Conservation (phyloP, 2,113 vertebrate species). For the Nymphicus hollandicus region DNA sequence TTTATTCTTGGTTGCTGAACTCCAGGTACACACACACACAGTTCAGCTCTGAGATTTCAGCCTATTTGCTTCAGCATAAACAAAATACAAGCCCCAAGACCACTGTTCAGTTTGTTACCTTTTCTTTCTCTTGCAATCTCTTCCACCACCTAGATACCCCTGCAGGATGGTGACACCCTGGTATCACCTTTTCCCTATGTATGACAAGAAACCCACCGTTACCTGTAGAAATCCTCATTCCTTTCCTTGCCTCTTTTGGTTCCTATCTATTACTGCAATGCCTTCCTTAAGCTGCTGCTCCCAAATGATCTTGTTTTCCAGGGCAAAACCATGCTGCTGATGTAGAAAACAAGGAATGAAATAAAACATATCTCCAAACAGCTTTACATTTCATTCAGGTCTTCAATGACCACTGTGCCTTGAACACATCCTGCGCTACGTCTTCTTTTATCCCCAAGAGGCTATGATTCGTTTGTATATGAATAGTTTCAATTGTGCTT, state of each 20-base stretch:
- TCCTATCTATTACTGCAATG: neutral
- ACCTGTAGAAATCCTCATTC: neutral
- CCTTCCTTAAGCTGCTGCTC: neutral
- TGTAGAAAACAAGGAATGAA: neutral
- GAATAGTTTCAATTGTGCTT: neutral
- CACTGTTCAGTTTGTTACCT: neutral
- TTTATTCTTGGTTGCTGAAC: neutral
- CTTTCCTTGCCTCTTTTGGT: neutral
- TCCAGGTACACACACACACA: neutral
- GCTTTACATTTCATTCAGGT: neutral
- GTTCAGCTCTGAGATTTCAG: neutral
- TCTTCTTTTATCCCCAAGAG: neutral
- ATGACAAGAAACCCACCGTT: neutral
- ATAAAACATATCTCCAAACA: neutral
- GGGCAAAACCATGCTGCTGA: neutral
- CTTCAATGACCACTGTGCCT: neutral
- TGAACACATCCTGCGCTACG: neutral
- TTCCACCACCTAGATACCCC: neutral
- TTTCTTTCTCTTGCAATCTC: neutral
- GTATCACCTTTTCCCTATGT: neutral
- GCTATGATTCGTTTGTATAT: neutral
- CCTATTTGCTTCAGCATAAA: neutral
- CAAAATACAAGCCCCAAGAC: neutral
- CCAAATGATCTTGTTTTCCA: neutral
- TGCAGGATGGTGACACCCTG: fast-evolving